These are phyloP conservation scores for Thysanoteuthis rhombus DNA, from an alignment of 2,888 invertebrate species.

Conservation along the genomic window DNA sequence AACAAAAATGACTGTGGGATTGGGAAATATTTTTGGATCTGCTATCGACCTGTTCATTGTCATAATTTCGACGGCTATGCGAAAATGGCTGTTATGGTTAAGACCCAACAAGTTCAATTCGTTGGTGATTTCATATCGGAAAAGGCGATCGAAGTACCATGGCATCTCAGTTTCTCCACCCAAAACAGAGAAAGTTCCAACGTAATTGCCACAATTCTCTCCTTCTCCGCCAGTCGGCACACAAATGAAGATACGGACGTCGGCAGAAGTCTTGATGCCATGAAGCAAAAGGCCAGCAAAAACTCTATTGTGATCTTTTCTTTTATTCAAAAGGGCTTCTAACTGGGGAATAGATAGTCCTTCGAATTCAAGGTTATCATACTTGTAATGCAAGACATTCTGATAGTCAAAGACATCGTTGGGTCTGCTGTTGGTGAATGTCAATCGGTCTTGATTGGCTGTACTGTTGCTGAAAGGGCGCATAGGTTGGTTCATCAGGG, in stretches of 20 bases:
- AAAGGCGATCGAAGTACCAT: constrained; percentile 33
- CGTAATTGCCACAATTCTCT: constrained; percentile 32
- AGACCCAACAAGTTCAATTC: constrained; percentile 30
- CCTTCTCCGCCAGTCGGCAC: background rate
- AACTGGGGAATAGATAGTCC: constrained; percentile 39
- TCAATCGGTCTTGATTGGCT: constrained; percentile 35
- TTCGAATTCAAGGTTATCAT: constrained; percentile 38
- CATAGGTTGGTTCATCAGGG: constrained; percentile 35
- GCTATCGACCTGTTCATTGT: constrained; percentile 25
- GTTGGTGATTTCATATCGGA: constrained; percentile 33
- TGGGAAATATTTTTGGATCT: background rate
- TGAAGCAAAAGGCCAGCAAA: constrained; percentile 34
- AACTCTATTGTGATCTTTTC: constrained; percentile 30
- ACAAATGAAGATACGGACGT: constrained; percentile 32
- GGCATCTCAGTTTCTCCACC: constrained; percentile 34
- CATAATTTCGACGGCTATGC: constrained; percentile 1
- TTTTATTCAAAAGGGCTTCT: constrained; percentile 1
- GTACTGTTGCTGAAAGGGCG: constrained; percentile 36
- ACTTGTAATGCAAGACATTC: constrained; percentile 30
- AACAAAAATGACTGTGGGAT: constrained; percentile 31
- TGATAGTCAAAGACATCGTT: constrained; percentile 38
- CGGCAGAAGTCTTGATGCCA: constrained; percentile 33
- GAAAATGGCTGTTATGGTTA: constrained; percentile 30
- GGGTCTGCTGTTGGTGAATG: constrained; percentile 35
- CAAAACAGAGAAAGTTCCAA: constrained; percentile 32